Base-by-base conservation (phyloP, 2,888 invertebrate species). In the Incurvaria masculella region DNA sequence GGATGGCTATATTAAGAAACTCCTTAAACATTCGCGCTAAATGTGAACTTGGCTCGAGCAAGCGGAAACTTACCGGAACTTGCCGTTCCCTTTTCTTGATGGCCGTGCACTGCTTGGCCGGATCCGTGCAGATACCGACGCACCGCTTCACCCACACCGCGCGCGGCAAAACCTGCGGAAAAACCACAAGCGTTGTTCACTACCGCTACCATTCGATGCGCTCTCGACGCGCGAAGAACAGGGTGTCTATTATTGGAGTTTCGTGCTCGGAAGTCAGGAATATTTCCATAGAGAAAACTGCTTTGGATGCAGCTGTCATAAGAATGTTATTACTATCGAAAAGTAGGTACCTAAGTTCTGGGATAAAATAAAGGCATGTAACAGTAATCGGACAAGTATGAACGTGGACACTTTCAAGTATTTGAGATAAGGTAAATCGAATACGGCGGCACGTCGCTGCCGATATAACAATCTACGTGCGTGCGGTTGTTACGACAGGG, bases 71-170 rank as follows among this genome's bases (percentile, higher is more conserved):
- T 58, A 76, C 76, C 57, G 75, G 74, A 58, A 76, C 66, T 47
- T 68, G 60, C 43, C 66, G 61, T 44, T 56, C 62, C 51, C 51
- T 60, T 11, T 61, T 66, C 46, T 64, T 65, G 3, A 61, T 64
- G 38, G 74, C 59, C 38, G 68, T 61, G 58, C 76, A 78, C 21
- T 59, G 57, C 48, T 67, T 63, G 45, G 68, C 70, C 1, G 59
- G 58, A 6, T 44, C 41, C 59, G 70, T 69, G 60, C 76, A 76
- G 45, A 74, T 65, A 8, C 76, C 76, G 46, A 71, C 68, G 57
- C 76, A 78, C 11, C 72, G 62, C 54, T 74, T 74, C 47, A 76
- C 71, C 76, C 76, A 78, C 51, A 74, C 71, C 4, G 71, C 67
- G 41, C 69, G 64, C 3, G 76, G 76, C 50, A 60, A 69, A 53